Conservation (phyloP, 2,113 vertebrate species). For the Nesogale talazaci region DNA sequence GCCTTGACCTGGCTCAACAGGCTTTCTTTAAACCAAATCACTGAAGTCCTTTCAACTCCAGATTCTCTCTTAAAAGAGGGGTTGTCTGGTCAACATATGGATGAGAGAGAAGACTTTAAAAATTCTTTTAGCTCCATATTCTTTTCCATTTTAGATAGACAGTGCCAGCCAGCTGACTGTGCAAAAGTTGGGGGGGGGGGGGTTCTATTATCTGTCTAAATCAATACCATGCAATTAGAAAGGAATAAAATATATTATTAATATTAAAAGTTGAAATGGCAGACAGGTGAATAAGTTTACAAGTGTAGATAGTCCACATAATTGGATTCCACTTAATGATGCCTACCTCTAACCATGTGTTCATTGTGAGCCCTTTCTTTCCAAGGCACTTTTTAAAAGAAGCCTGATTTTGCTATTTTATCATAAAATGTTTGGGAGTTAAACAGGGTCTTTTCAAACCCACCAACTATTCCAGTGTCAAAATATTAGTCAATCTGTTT, state of each 20-base stretch:
- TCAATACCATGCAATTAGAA: neutral
- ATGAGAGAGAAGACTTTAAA: neutral
- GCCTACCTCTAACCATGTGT: neutral
- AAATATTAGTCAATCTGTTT: too few relatives aligned
- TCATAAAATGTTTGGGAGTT: neutral
- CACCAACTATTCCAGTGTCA: too few relatives aligned
- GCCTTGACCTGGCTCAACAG: neutral
- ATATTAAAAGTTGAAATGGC: neutral
- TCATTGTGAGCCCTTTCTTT: neutral
- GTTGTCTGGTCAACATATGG: neutral
- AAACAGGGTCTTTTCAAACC: neutral
- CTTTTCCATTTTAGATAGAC: neutral
- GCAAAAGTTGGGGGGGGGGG: neutral
- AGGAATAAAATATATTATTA: neutral
- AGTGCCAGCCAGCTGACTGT: neutral
- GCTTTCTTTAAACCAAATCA: neutral
- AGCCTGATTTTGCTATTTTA: neutral
- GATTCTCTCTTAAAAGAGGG: neutral
- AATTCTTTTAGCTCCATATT: neutral
- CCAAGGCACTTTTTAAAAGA: neutral
- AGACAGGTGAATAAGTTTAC: neutral
- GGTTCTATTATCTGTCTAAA: neutral
- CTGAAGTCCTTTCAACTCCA: neutral
- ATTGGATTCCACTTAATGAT: neutral
- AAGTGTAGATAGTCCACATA: neutral